Evolutionary conservation across 2,888 invertebrate species (phyloP), one percentile per base, ranked within the genome.

Genomic region (Tenthredo mesomela): DNA sequence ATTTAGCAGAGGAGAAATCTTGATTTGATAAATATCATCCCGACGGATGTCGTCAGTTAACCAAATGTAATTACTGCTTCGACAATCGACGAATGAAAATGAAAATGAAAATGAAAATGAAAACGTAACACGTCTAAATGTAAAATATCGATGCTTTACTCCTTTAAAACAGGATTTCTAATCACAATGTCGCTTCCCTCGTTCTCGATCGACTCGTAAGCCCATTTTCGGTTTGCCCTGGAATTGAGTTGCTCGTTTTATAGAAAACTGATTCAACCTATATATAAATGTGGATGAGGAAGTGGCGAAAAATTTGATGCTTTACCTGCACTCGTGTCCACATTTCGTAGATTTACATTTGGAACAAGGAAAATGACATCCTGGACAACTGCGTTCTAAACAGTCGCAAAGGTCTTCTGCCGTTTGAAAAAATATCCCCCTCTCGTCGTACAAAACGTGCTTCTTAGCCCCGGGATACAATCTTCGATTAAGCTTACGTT

Each of bases 331-430:
- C 82, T 97, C 97, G 87, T 96, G 95, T 2, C 97, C 97, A 93
- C 98, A 98, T 92, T 97, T 97, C 37, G 93, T 93, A 0, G 97
- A 97, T 29, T 93, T 93, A 90, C 98, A 98, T 91, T 95, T 96
- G 5, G 94, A 92, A 89, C 97, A 98, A 1, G 96, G 96, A 90
- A 96, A 97, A 93, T 98, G 98, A 92, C 98, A 98, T 0, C 98
- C 98, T 0, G 95, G 94, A 89, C 98, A 98, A 15, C 94, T 94
- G 61, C 94, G 94, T 88, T 96, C 95, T 87, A 98, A 94, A 91
- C 98, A 98, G 92, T 98, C 98, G 88, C 98, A 98, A 15, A 97
- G 90, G 93, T 98, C 97, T 87, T 95, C 93, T 1, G 96, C 96
- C 40, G 95, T 95, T 21, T 93, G 93, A 33, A 96, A 94, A 87